Percentiles rank a stretch among this genome's conserved stretches.
phyloP scores from a whole-genome alignment of 2,888 invertebrate genomes.

The Digitonthophagus gazella region DNA sequence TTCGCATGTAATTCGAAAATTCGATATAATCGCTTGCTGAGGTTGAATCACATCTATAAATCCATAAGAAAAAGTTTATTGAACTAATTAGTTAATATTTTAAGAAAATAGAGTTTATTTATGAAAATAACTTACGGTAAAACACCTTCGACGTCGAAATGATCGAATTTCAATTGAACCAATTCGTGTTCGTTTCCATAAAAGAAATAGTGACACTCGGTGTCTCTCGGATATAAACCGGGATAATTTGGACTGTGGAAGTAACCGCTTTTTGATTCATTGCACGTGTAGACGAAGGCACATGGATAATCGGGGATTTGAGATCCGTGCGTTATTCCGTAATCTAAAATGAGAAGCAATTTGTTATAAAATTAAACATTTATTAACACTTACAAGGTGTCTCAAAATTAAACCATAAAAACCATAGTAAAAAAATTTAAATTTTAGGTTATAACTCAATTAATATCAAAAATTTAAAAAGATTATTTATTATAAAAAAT shows the following conservation, averaged over 20 bases:
- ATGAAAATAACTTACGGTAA: conserved; percentile 70
- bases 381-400: too few species aligned
- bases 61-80: too few species aligned
- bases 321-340: conserved; percentile 78
- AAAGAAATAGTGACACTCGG: conserved; percentile 90
- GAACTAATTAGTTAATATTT: too few species aligned
- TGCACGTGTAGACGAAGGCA: conserved; percentile 86
- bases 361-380: conserved; percentile 5
- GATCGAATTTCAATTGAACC: conserved; percentile 81
- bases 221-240: conserved; percentile 86
- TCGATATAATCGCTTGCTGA: conserved; percentile 95
- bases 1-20: conserved; percentile 90
- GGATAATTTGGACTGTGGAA: conserved; percentile 90
- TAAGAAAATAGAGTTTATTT: conserved; percentile 1
- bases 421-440: too few species aligned
- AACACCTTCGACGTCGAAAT: conserved; percentile 93
- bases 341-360: conserved; percentile 71
- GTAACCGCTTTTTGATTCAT: conserved; percentile 73
- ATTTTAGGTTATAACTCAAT: too few species aligned
- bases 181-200: conserved; percentile 76
- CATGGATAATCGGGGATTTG: conserved; percentile 78
- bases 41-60: conserved; percentile 80
- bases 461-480: too few species aligned
- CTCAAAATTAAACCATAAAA: too few species aligned
- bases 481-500: too few species aligned